phyloP scores from a whole-genome alignment of 2,888 invertebrate genomes.

The Hecatera dysodea region DNA sequence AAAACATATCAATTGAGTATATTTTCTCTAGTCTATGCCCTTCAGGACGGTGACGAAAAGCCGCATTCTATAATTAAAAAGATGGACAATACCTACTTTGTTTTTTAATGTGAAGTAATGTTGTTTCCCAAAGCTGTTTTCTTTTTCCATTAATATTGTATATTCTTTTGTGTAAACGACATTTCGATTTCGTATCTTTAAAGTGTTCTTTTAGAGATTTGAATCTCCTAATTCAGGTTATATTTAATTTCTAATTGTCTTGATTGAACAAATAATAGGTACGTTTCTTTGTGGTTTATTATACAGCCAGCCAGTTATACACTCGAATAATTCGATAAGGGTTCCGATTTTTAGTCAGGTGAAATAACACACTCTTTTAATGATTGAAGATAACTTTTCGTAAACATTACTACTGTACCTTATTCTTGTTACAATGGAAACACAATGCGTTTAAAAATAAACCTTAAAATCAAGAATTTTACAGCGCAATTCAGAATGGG shows the following conservation, averaged over 20 bases:
- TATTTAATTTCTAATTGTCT: slow-evolving; percentile 8
- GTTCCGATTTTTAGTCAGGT: too few species aligned
- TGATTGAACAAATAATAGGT: slow-evolving; percentile 2
- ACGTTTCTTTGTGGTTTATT: slow-evolving; percentile 1
- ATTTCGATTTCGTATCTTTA: neutral
- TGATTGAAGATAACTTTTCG: slow-evolving; percentile 17
- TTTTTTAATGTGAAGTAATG: too few species aligned
- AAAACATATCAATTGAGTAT: too few species aligned
- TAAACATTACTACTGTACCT: neutral
- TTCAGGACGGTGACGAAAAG: too few species aligned
- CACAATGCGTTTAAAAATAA: slow-evolving; percentile 7
- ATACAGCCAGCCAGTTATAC: too few species aligned
- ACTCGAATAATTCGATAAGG: too few species aligned
- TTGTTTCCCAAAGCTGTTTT: too few species aligned
- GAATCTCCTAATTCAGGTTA: neutral
- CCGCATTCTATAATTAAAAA: too few species aligned
- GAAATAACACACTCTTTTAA: slow-evolving; percentile 7
- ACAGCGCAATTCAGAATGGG: neutral
- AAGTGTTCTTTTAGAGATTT: neutral
- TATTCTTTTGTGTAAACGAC: slow-evolving; percentile 4
- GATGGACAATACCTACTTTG: too few species aligned
- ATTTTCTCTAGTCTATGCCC: too few species aligned
- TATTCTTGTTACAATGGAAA: slow-evolving; percentile 8
- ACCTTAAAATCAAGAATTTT: neutral
- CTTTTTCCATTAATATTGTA: neutral